Evolutionary conservation across 2,113 vertebrate genomes (phyloP).

Genomic region (Hypomesus transpacificus): DNA sequence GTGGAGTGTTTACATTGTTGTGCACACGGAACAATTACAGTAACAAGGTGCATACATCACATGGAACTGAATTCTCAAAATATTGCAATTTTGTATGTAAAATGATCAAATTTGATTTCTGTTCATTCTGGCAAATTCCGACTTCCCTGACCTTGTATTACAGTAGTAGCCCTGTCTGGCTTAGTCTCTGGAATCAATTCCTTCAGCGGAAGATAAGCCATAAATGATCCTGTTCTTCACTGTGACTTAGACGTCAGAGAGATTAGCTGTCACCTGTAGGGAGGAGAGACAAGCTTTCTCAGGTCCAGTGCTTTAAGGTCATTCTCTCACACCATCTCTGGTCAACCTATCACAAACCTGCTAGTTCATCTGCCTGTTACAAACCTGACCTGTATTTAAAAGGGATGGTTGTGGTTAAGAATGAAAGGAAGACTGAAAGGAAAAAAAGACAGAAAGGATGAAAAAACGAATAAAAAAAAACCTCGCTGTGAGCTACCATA

Average conservation of each 20-base stretch:
- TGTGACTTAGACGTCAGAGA: not conserved
- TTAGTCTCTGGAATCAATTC: not conserved
- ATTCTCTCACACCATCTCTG: not conserved
- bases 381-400: not conserved
- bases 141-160: not conserved
- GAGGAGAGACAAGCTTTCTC: too few species aligned
- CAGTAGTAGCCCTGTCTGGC: not conserved
- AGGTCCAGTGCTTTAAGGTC: not conserved
- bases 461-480: not conserved
- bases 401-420: not conserved
- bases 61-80: too few species aligned
- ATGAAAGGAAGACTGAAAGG: not conserved
- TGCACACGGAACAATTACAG: too few species aligned
- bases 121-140: too few species aligned
- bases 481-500: not conserved
- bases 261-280: not conserved
- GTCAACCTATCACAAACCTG: not conserved
- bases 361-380: not conserved
- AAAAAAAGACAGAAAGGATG: not conserved
- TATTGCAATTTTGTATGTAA: too few species aligned
- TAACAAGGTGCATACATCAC: too few species aligned
- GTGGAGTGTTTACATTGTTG: too few species aligned
- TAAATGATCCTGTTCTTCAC: not conserved
- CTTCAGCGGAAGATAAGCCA: not conserved
- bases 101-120: too few species aligned